A percentile compares a stretch with the other conserved stretches of the same genome.
These are phyloP conservation scores for Hemibagrus guttatus DNA, from an alignment of 2,797 vertebrate species.

Conservation along the genomic window DNA sequence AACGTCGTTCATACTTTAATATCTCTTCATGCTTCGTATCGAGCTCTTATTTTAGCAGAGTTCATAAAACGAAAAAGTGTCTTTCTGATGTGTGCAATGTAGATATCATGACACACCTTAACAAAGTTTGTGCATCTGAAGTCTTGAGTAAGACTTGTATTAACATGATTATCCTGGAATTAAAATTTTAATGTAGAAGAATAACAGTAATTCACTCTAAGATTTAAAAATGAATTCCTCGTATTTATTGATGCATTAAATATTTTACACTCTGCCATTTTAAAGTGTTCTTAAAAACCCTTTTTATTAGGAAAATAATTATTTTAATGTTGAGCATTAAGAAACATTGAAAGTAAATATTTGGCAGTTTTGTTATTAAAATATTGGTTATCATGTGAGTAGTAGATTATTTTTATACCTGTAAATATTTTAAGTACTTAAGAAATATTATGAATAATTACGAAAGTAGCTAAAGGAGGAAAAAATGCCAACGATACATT, in stretches of 20 bases:
- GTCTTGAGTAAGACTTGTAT: background rate
- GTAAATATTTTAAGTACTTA: too few relatives aligned
- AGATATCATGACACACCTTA: background rate
- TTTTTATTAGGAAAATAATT: background rate
- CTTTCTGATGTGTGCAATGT: background rate
- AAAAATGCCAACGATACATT: background rate
- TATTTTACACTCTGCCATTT: background rate
- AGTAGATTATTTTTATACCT: background rate
- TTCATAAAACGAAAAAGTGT: background rate
- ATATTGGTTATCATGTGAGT: background rate
- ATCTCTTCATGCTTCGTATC: background rate
- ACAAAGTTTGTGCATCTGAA: background rate
- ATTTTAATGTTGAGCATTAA: background rate
- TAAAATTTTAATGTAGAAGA: background rate
- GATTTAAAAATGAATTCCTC: background rate
- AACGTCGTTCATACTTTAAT: too few relatives aligned
- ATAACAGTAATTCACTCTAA: background rate
- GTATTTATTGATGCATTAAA: background rate
- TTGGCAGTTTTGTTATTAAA: background rate
- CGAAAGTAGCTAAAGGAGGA: background rate
- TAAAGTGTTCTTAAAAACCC: background rate
- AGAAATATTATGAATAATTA: background rate
- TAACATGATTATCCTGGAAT: background rate
- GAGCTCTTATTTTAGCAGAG: background rate
- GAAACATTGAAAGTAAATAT: background rate